Evolutionary conservation across 2,888 invertebrate genomes (phyloP), one percentile per base, ranked within the genome.

Genomic region (Leptarthrus brevirostris): DNA sequence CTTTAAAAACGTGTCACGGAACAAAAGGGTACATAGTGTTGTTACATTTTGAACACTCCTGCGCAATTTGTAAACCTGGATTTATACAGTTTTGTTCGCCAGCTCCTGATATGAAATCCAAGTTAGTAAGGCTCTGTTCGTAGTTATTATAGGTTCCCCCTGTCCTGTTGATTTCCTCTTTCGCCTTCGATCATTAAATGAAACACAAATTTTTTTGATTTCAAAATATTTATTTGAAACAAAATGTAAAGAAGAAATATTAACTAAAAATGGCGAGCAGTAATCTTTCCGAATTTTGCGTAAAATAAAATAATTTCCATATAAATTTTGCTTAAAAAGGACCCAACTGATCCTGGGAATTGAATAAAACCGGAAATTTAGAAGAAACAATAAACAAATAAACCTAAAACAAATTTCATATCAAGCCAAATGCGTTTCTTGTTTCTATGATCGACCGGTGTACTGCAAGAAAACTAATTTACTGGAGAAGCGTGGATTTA

Each of bases 211-310:
- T 40, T 40, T 40, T 40, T 34, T 20, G 58, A 36, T 36, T 58
- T 58, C 36, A 58, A 58, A 58, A 58, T 58, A 58, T 58, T 58
- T 58, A 58, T 58, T 58, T 34, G 36, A 58, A 58, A 58, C 36
- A 58, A 58, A 20, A 20, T 12, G n/a, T 36, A 58, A 58, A 12
- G n/a, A 36, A 58, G 20, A 20, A 58, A 8, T 58, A 58, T 12
- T 58, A 36, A 58, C 36, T 40, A 58, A 40, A 58, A 58, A 36
- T 40, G 8, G 36, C 18, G 26, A 58, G 58, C 40, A 58, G 36
- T 36, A 18, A 58, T 58, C 34, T 34, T 18, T 58, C 20, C 18
- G 36, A 49, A 49, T 16, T 49, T 34, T 3, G 18, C 36, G 16
- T 20, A 16, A 56, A 24, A 26, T 6, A 56, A 24, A 16, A 56